Evolutionary conservation across 1,140 invertebrate genomes (phyloP), one percentile per base, ranked within the genome.

Genomic region (Zophobas atratus): DNA sequence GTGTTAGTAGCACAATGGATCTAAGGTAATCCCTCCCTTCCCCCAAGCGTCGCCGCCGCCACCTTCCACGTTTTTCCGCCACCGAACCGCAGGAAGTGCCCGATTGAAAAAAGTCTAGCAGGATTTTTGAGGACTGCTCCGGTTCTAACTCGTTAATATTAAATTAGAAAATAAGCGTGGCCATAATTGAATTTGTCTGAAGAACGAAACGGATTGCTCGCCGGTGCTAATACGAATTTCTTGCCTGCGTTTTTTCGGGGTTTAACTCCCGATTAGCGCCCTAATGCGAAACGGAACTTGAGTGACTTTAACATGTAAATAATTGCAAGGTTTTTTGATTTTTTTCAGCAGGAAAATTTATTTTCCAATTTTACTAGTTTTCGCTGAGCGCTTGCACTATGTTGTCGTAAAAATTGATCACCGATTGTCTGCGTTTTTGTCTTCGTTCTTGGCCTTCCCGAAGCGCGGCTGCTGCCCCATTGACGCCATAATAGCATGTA

Each of bases 1-100:
- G 74, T 79, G 77, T 70, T 75, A 76, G 71, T 75, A 48, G 77
- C 75, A 72, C 77, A 79, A 76, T 57, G 55, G 36, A 70, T 76
- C 43, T n/a, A 36, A 39, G 6, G 56, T 46, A 48, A 8, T 60
- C 39, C 55, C 48, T 56, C 60, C 8, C 60, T 60, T 75, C 73
- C 32, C 57, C 72, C 41, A 41, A 39, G 56, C 36, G 49, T 49
- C n/a, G n/a, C 20, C 20, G 20, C 20, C 20, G 20, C 20, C 20
- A 20, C 20, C 20, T 20, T 20, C 20, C 20, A 20, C 20, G 20
- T 20, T 20, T 20, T 20, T 46, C 33, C n/a, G 36, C 6, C 41
- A 51, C 35, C 48, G 5, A 5, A 6, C 35, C 36, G 70, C 35
- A 38, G 51, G 36, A 72, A 72, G 34, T 20, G 48, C 6, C 35